These are phyloP conservation scores for Carollia perspicillata DNA, from an alignment of 2,113 vertebrate species.

Conservation along the genomic window DNA sequence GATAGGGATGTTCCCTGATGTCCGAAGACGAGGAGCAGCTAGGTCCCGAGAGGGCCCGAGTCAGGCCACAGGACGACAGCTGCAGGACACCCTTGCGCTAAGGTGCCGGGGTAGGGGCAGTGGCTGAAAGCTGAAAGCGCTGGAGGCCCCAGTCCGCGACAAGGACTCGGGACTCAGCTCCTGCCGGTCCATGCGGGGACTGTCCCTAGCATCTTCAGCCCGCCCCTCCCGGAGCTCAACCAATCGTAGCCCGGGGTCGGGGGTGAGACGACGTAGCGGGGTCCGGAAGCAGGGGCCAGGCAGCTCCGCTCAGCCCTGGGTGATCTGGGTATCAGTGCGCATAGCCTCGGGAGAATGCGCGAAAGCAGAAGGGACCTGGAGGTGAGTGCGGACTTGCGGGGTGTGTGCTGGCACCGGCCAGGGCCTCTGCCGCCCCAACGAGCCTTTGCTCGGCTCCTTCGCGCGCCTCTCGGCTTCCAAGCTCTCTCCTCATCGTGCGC, in stretches of 20 bases:
- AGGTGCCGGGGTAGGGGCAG: fast-evolving
- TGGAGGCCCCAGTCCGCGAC: fast-evolving
- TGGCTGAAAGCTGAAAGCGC: fast-evolving
- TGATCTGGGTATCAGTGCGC: fast-evolving
- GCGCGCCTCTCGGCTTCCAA: background rate
- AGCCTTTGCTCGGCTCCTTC: background rate
- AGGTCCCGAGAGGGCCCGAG: background rate
- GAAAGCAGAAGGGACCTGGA: fast-evolving
- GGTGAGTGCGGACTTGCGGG: slow-evolving; percentile 14
- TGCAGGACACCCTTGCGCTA: fast-evolving
- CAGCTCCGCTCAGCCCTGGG: fast-evolving
- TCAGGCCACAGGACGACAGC: background rate
- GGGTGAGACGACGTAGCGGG: background rate
- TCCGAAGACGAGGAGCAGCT: background rate
- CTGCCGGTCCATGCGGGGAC: fast-evolving
- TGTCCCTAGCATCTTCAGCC: slow-evolving; percentile 36
- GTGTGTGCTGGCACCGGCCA: background rate
- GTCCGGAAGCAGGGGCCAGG: background rate
- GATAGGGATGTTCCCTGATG: background rate
- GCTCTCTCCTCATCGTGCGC: background rate
- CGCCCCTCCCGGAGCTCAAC: slow-evolving; percentile 22
- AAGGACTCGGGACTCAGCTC: background rate
- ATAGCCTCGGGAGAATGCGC: fast-evolving
- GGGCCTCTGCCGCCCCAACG: background rate
- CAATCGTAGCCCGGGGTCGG: slow-evolving; percentile 51